Base-by-base conservation (phyloP, 2,113 vertebrate species). In the Xenopus laevis region DNA sequence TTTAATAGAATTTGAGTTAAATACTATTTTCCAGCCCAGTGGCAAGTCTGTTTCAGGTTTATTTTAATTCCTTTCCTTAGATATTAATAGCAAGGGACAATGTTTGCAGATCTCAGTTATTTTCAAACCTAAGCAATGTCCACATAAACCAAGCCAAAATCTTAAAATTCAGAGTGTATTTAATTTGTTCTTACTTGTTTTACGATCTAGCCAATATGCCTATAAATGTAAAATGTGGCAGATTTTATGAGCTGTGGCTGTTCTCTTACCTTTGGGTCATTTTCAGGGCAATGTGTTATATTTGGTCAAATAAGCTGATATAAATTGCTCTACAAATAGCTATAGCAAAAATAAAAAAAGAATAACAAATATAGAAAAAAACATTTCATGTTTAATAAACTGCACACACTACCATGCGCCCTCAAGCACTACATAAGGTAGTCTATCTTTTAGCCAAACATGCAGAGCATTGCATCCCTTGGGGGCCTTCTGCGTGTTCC, bases 401-500 rank as follows among this genome's bases (percentile, higher is more conserved):
- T 62, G 17, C 46, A 68, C 50, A 47, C 12, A 40, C 27, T 27
- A 62, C 57, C 44, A n/a, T 21, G 65, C 44, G 23, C 44, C 53
- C 21, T 23, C 16, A 6, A 74, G 17, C 50, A 75, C 20, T 45
- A 68, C 57, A 62, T 61, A 46, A 21, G 40, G 67, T 46, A 30
- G 55, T 59, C 20, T 62, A 53, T 74, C 67, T 58, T 59, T 53
- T 68, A 75, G 68, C 65, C 61, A 75, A 75, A 75, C 44, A 68
- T 69, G 61, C 66, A 63, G 21, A 69, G 73, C n/a, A 63, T 76
- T 17, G 45, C 30, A 23, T 76, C 73, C 73, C 73, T 76, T 69
- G 73, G 73, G 73, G 73, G 73, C 73, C 44, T 23, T n/a, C 47
- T 68, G 72, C 72, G 60, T 65, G n/a, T 75, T 75, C 68, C 47